Evolutionary conservation across 2,888 invertebrate species (phyloP).

Genomic region (Timema podura): DNA sequence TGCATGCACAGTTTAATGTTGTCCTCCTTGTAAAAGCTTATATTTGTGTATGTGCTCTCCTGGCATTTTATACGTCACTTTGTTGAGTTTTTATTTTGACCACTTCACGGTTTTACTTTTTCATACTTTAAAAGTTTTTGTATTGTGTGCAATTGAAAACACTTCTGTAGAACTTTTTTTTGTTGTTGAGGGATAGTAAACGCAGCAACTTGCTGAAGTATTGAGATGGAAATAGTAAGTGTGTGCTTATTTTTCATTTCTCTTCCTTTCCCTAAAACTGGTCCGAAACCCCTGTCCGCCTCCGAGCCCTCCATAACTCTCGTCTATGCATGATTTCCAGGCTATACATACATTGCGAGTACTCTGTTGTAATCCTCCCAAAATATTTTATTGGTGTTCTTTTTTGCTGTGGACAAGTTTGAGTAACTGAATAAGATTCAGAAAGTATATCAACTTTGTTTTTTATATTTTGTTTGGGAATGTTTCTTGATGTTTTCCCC

Average conservation of each 20-base stretch:
- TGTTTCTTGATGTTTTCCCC: slow-evolving; percentile 24
- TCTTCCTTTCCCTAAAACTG: slow-evolving; percentile 16
- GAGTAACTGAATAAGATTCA: slow-evolving; percentile 32
- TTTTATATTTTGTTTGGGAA: slow-evolving; percentile 17
- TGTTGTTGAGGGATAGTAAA: slow-evolving; percentile 31
- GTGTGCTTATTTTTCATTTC: slow-evolving; percentile 31
- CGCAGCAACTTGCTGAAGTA: neutral
- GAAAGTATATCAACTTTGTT: neutral
- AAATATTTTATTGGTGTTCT: slow-evolving; percentile 16
- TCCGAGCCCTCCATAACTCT: slow-evolving; percentile 17
- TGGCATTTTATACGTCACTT: slow-evolving; percentile 31
- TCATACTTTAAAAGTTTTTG: slow-evolving; percentile 24
- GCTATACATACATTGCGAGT: slow-evolving; percentile 32
- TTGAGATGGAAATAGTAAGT: slow-evolving; percentile 9
- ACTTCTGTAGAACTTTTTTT: slow-evolving; percentile 33
- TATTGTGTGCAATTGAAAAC: slow-evolving; percentile 33
- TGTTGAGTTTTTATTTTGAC: slow-evolving; percentile 28
- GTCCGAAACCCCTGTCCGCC: too few relatives aligned
- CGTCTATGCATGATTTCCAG: slow-evolving; percentile 36
- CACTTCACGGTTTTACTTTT: slow-evolving; percentile 18
- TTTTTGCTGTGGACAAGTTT: slow-evolving; percentile 33
- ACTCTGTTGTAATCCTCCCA: slow-evolving; percentile 26
- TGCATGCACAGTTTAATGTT: slow-evolving; percentile 28
- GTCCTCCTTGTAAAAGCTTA: slow-evolving; percentile 9
- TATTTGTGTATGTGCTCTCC: slow-evolving; percentile 30